phyloP scores from a whole-genome alignment of 2,113 vertebrate species.

The Leptocoma aspasia region DNA sequence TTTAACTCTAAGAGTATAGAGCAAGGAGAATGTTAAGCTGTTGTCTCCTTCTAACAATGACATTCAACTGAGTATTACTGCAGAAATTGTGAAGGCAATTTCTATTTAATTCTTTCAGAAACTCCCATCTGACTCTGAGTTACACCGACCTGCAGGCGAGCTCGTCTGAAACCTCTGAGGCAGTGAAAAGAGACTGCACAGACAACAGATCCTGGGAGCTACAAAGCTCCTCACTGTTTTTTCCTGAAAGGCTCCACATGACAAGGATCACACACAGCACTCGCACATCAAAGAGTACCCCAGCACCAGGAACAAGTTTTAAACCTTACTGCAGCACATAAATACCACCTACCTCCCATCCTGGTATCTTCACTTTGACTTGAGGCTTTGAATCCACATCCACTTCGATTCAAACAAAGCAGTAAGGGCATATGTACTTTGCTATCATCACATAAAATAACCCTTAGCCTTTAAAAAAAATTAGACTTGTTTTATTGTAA shows the following conservation, averaged over 20 bases:
- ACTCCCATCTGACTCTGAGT: neutral
- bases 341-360: neutral
- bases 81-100: neutral
- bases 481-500: neutral
- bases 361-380: neutral
- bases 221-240: neutral
- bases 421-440: neutral
- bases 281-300: neutral
- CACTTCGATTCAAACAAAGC: neutral
- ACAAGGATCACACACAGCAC: neutral
- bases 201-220: neutral
- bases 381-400: neutral
- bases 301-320: neutral
- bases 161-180: neutral
- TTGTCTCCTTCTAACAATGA: neutral
- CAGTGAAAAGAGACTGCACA: neutral
- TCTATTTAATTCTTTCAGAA: neutral
- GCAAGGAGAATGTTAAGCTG: neutral
- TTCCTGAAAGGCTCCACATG: neutral
- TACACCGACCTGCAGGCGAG: too few relatives aligned
- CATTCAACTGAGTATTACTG: neutral
- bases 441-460: neutral
- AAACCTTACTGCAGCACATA: neutral
- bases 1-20: rapidly evolving
- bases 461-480: neutral